Percentiles rank a stretch among this genome's conserved stretches.
Evolutionary conservation across 2,113 vertebrate species (phyloP).

Genomic region (Jacana jacana): DNA sequence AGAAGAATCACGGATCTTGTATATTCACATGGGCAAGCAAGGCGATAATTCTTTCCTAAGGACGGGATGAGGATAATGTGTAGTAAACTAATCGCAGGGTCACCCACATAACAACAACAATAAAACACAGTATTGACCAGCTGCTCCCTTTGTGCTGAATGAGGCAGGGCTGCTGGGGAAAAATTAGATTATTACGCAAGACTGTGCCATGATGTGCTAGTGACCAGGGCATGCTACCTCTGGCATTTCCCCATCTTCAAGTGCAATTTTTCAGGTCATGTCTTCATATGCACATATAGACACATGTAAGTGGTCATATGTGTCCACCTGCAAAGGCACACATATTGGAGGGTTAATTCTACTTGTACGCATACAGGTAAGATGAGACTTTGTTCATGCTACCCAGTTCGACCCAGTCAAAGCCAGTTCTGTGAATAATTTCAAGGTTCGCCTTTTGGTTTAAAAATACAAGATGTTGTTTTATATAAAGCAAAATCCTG

Average conservation of each 20-base stretch:
- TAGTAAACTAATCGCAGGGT: neutral
- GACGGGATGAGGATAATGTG: neutral
- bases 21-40: neutral
- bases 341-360: neutral
- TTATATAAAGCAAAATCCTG: neutral
- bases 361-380: neutral
- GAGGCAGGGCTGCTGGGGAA: neutral
- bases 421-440: neutral
- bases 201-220: neutral
- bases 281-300: neutral
- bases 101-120: neutral
- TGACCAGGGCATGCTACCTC: neutral
- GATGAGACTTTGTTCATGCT: neutral
- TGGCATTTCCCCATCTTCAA: neutral
- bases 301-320: neutral
- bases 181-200: neutral
- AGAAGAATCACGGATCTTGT: neutral
- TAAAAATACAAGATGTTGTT: neutral
- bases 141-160: neutral
- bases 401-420: neutral
- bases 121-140: constrained; percentile 1
- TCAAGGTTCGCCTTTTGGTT: neutral
- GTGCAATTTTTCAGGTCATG: neutral
- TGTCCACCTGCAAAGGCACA: neutral
- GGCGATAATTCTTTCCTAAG: constrained; percentile 3